phyloP scores from a whole-genome alignment of 2,113 vertebrate species.

The Pseudonaja textilis region DNA sequence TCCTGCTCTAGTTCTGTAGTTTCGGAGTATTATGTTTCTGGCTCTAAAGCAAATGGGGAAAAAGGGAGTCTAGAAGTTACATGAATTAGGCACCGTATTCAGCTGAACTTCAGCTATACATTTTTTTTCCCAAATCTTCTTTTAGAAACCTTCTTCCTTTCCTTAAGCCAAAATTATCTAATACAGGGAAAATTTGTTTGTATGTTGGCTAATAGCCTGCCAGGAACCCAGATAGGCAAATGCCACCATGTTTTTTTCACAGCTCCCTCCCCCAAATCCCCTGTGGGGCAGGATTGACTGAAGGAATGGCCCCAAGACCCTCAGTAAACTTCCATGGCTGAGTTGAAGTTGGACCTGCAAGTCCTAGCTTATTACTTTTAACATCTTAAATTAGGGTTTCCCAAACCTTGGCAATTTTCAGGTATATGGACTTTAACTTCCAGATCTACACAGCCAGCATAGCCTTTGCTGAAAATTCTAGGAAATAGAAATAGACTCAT shows the following conservation, averaged over 20 bases:
- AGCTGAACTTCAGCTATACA: too few species aligned
- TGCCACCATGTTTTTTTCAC: background rate
- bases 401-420: background rate
- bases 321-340: background rate
- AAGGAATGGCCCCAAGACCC: background rate
- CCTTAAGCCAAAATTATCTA: background rate
- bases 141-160: background rate
- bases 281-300: background rate
- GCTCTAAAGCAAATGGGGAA: background rate
- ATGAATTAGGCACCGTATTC: conserved; percentile 2
- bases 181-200: background rate
- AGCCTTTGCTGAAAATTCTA: background rate
- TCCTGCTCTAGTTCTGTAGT: conserved; percentile 22
- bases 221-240: background rate
- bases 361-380: background rate
- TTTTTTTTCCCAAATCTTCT: background rate
- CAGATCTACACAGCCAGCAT: background rate
- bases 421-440: background rate
- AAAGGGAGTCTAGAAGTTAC: background rate
- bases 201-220: background rate
- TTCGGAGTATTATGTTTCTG: conserved; percentile 21
- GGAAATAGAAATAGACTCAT: background rate
- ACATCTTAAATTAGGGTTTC: background rate
- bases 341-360: background rate
- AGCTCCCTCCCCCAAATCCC: background rate